Base-by-base conservation (phyloP, 2,888 invertebrate genomes). In the Siphlonurus alternatus region DNA sequence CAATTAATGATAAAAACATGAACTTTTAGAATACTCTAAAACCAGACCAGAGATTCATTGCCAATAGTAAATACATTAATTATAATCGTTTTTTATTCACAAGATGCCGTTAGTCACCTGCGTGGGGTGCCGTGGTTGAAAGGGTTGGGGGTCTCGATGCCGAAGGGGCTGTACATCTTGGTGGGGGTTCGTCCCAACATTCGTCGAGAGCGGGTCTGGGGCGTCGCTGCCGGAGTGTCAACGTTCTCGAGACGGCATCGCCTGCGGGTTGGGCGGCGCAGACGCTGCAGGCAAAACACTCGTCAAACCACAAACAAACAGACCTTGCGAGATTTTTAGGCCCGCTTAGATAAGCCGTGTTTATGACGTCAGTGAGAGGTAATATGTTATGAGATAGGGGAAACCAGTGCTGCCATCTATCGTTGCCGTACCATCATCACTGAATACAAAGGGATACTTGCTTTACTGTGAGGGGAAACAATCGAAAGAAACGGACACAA, bases 91-190 rank as follows among this genome's bases (percentile, higher is more conserved):
- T n/a, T n/a, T n/a, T n/a, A n/a, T n/a, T n/a, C n/a, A n/a, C n/a
- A n/a, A n/a, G n/a, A n/a, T n/a, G n/a, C n/a, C n/a, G 38, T 38
- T 38, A 38, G 15, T 38, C 15, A 38, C 38, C 38, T 38, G 38
- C 38, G 38, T 10, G 38, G 38, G 7, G 38, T 38, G 7, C 38
- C 38, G 5, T 5, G 38, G 7, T 38, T 20, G 20, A 7, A 7
- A 56, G 56, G 7, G 5, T 7, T n/a, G n/a, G n/a, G n/a, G 1
- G 86, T 85, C 70, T 88, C 87, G 53, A 88, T 87, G 3, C 85
- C 83, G 71, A 88, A 88, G 0, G 88, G 88, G 69, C 87, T 87
- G 73, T 88, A 88, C 64, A 88, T 71, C 73, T 86, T 86, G 0
- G 87, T 84, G 0, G 88, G 88, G 23, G 87, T 87, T 54, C 83